Percentiles rank a stretch among this genome's conserved stretches.
phyloP scores from a whole-genome alignment of 2,113 vertebrate species.

The Chitala chitala region DNA sequence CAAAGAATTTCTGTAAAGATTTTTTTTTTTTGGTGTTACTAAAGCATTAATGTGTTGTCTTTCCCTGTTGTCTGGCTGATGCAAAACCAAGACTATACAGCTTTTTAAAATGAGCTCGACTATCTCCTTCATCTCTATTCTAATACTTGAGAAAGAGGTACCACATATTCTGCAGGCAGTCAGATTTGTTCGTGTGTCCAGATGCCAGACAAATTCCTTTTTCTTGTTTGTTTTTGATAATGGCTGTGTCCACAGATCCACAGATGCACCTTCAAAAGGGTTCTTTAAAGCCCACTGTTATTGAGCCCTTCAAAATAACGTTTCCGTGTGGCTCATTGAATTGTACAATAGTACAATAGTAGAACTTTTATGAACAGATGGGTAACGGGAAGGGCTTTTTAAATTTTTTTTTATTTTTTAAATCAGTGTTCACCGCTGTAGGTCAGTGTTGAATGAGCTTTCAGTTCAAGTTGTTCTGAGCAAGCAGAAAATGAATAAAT shows the following conservation, averaged over 20 bases:
- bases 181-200: background rate
- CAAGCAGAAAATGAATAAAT: background rate
- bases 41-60: too few species aligned
- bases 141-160: background rate
- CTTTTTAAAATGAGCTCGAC: background rate
- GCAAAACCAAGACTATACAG: too few species aligned
- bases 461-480: background rate
- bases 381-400: background rate
- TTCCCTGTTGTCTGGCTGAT: too few species aligned
- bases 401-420: too few species aligned
- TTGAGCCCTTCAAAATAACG: background rate
- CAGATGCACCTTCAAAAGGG: background rate
- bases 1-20: too few species aligned
- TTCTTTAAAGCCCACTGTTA: background rate
- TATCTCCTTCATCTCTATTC: background rate
- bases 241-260: background rate
- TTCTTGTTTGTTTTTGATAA: background rate
- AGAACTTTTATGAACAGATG: background rate
- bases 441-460: background rate
- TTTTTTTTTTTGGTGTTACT: too few species aligned
- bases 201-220: conserved; percentile 2
- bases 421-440: background rate
- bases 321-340: background rate
- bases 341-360: background rate
- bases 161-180: background rate